phyloP scores from a whole-genome alignment of 1,140 invertebrate genomes.

The Trichogramma pretiosum region DNA sequence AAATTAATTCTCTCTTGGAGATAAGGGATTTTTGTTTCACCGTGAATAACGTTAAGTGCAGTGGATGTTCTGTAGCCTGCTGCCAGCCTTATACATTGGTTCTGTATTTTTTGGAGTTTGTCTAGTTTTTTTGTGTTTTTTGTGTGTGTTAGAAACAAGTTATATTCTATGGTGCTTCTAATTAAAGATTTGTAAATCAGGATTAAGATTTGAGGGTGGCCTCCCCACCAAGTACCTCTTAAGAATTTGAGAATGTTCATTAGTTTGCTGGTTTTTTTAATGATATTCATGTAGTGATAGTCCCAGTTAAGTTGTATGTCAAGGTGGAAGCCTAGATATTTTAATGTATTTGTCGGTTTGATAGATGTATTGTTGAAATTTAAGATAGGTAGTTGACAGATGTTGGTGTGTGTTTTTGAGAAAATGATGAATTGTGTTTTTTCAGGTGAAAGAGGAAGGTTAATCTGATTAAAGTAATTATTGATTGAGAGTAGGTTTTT shows the following conservation, averaged over 20 bases:
- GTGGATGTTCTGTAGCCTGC: slow-evolving; percentile 7
- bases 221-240: slow-evolving; percentile 14
- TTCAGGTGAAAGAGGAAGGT: background rate
- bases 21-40: background rate
- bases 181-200: slow-evolving; percentile 16
- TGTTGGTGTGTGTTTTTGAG: background rate
- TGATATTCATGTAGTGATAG: slow-evolving; percentile 4
- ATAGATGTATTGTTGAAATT: slow-evolving; percentile 5
- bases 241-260: slow-evolving; percentile 15
- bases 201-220: slow-evolving; percentile 13
- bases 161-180: no score
- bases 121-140: background rate
- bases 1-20: background rate
- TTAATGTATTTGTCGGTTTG: background rate
- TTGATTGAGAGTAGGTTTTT: background rate
- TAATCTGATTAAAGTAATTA: slow-evolving; percentile 3
- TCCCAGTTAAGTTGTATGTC: slow-evolving; percentile 17
- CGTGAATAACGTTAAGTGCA: slow-evolving; percentile 4
- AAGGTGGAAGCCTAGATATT: slow-evolving; percentile 15
- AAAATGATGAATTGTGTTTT: slow-evolving; percentile 4
- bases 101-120: slow-evolving; percentile 6
- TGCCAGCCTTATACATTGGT: slow-evolving; percentile 5
- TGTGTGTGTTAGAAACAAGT: background rate
- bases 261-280: slow-evolving; percentile 2
- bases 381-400: background rate